Percentiles rank a stretch among this genome's conserved stretches.
phyloP scores from a whole-genome alignment of 2,888 invertebrate species.

The Phyllotreta striolata region DNA sequence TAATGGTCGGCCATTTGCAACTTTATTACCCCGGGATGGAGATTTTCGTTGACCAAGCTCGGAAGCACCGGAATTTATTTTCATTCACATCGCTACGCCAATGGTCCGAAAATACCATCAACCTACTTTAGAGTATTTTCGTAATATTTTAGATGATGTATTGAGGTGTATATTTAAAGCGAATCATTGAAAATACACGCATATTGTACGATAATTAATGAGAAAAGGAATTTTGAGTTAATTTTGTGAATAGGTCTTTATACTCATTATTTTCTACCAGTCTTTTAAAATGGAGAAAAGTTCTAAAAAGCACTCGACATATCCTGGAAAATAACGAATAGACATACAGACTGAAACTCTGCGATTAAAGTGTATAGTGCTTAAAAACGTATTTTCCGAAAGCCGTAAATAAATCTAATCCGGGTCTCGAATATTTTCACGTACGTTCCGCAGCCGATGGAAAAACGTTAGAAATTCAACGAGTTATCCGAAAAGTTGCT shows the following conservation, averaged over 20 bases:
- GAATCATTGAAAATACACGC: too few species aligned
- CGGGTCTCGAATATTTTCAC: slow-evolving; percentile 18
- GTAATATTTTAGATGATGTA: too few species aligned
- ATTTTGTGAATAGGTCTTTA: too few species aligned
- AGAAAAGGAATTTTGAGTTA: too few species aligned
- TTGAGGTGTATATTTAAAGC: too few species aligned
- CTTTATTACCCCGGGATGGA: slow-evolving; percentile 35
- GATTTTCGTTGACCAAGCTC: too few species aligned
- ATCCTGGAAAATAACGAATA: slow-evolving; percentile 20
- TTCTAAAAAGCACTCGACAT: slow-evolving; percentile 11
- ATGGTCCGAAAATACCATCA: too few species aligned
- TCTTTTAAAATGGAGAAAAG: neutral
- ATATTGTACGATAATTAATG: too few species aligned
- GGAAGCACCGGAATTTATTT: too few species aligned
- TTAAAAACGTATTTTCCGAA: slow-evolving; percentile 18
- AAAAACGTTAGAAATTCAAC: slow-evolving; percentile 24
- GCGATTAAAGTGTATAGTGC: slow-evolving; percentile 23
- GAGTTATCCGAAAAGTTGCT: slow-evolving; percentile 38
- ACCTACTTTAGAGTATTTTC: too few species aligned
- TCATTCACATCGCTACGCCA: too few species aligned
- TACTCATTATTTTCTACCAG: too few species aligned
- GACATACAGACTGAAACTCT: slow-evolving; percentile 23
- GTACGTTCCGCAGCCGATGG: slow-evolving; percentile 13
- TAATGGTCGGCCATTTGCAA: slow-evolving; percentile 43
- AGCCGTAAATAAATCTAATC: slow-evolving; percentile 24